Conservation (phyloP, 2,113 vertebrate species). For the Salvelinus alpinus region DNA sequence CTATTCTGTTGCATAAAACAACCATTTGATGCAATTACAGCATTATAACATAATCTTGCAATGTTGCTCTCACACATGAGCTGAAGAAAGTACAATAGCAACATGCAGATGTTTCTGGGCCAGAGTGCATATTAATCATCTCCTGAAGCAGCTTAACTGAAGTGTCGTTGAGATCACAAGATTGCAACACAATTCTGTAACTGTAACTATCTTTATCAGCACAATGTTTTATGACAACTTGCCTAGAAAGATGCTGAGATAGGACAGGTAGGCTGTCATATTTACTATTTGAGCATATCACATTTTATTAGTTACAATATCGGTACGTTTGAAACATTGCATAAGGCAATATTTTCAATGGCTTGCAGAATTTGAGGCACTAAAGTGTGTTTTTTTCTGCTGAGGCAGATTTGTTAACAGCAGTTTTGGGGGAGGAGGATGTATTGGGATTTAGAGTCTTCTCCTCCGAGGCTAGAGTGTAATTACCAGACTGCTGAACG, state of each 20-base stretch:
- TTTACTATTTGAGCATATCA: not conserved
- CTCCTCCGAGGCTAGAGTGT: slow-evolving; percentile 29
- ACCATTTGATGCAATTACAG: not conserved
- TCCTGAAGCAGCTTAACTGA: not conserved
- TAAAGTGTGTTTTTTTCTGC: slow-evolving; percentile 22
- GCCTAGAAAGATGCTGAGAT: slow-evolving; percentile 7
- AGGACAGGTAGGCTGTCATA: too few relatives aligned
- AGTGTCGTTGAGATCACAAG: not conserved
- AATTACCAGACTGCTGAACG: slow-evolving; percentile 46
- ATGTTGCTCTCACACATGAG: not conserved
- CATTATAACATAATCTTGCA: too few relatives aligned
- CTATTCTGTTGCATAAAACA: not conserved
- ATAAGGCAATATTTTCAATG: slow-evolving; percentile 29
- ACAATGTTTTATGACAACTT: not conserved
- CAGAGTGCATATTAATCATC: not conserved
- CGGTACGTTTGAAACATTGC: not conserved
- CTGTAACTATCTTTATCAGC: slow-evolving; percentile 17
- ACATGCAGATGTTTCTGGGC: not conserved
- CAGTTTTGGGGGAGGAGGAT: slow-evolving; percentile 1
- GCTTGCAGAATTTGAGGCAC: slow-evolving; percentile 18
- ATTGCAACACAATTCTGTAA: not conserved
- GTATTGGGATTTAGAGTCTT: not conserved
- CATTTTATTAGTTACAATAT: slow-evolving; percentile 8
- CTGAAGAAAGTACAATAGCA: not conserved
- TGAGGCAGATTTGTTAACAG: slow-evolving; percentile 36